Evolutionary conservation across 1,140 invertebrate genomes (phyloP).

Genomic region (Drosophila triauraria): DNA sequence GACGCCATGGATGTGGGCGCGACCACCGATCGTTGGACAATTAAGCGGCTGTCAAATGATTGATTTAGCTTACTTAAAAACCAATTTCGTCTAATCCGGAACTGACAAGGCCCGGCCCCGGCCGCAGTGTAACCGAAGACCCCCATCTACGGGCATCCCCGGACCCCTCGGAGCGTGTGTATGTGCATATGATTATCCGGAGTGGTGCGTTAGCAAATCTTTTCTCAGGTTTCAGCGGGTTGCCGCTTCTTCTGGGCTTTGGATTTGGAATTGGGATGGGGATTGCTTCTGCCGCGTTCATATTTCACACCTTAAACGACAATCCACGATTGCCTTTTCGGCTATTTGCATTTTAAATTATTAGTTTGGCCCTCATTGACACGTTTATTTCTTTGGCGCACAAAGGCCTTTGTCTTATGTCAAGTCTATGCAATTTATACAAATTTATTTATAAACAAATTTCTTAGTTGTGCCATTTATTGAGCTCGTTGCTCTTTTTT

Average conservation of each 20-base stretch:
- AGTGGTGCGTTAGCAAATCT: constrained; percentile 76
- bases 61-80: constrained; percentile 82
- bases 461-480: constrained; percentile 60
- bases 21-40: constrained; percentile 45
- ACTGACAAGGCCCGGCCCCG: constrained; percentile 46
- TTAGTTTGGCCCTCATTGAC: constrained; percentile 70
- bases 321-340: constrained; percentile 58
- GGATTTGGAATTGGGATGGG: background rate
- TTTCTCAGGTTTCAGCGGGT: constrained; percentile 31
- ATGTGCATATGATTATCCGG: constrained; percentile 63
- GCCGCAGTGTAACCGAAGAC: constrained; percentile 46
- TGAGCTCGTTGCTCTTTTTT: constrained; percentile 52
- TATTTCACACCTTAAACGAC: constrained; percentile 81
- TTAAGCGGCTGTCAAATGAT: constrained; percentile 75
- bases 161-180: constrained; percentile 19
- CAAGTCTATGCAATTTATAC: constrained; percentile 58
- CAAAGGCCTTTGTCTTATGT: constrained; percentile 73
- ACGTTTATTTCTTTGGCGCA: constrained; percentile 69
- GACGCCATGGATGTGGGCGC: constrained; percentile 45
- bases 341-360: constrained; percentile 82
- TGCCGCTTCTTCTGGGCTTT: constrained; percentile 10
- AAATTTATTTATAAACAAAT: constrained; percentile 63
- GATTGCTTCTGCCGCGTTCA: constrained; percentile 51
- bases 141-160: constrained; percentile 31
- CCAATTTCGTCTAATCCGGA: constrained; percentile 70